A percentile compares a stretch with the other conserved stretches of the same genome.
Conservation (phyloP, 2,797 vertebrate genomes). For the Salarias fasciatus region DNA sequence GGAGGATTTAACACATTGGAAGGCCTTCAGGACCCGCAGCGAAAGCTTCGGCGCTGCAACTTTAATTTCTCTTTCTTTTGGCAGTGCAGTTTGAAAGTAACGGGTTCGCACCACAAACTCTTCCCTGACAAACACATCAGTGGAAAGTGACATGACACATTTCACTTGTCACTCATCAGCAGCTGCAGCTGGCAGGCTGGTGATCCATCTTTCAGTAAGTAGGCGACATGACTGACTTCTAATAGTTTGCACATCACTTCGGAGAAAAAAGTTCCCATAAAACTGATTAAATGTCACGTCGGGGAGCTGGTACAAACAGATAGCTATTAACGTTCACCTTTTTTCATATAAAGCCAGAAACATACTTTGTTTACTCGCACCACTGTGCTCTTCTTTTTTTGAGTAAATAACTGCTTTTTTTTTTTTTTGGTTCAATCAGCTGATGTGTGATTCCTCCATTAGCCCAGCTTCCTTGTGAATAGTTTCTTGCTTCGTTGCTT, state of each 20-base stretch:
- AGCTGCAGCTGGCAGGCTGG: constrained; percentile 65
- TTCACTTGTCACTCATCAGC: constrained; percentile 81
- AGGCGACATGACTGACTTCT: constrained; percentile 68
- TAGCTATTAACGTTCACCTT: background rate
- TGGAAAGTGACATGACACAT: constrained; percentile 75
- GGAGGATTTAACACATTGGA: constrained; percentile 1
- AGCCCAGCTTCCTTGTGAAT: constrained; percentile 9
- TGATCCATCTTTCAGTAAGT: constrained; percentile 80
- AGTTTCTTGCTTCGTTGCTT: constrained; percentile 26
- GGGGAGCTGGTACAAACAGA: constrained; percentile 22
- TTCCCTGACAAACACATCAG: constrained; percentile 73
- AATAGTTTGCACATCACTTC: constrained; percentile 63
- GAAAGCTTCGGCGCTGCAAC: background rate
- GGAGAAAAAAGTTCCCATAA: constrained; percentile 60
- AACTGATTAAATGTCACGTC: constrained; percentile 58
- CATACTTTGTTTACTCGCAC: too few relatives aligned
- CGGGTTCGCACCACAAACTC: constrained; percentile 67
- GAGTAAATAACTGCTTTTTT: background rate
- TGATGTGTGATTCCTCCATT: constrained; percentile 27
- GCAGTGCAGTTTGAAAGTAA: constrained; percentile 60
- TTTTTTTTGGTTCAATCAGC: constrained; percentile 12
- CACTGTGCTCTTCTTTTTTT: too few relatives aligned
- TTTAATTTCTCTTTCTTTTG: constrained; percentile 45
- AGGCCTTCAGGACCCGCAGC: background rate
- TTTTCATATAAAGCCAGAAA: constrained; percentile 14